phyloP scores from a whole-genome alignment of 2,888 invertebrate genomes.

The Galerucella nymphaeae region DNA sequence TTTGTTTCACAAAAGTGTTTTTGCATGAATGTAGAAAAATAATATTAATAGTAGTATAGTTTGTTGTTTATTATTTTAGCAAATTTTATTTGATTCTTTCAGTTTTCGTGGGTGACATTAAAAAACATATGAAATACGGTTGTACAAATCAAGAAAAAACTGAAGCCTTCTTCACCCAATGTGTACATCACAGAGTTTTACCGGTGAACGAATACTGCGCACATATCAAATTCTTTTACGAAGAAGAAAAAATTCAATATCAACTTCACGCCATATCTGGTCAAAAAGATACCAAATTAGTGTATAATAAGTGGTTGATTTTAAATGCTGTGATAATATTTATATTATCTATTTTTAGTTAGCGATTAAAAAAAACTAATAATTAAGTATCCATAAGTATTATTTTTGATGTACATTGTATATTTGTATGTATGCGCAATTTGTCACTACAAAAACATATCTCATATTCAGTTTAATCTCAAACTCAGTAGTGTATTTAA shows the following conservation, averaged over 20 bases:
- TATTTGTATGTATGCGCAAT: no score
- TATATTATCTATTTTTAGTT: neutral
- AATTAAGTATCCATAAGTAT: no score
- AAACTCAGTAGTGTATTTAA: neutral
- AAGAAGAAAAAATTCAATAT: constrained; percentile 15
- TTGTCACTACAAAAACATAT: no score
- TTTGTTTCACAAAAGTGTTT: no score
- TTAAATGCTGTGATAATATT: neutral
- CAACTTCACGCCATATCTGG: constrained; percentile 2
- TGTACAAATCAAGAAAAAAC: neutral
- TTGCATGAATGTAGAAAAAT: no score
- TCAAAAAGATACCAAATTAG: neutral
- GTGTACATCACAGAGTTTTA: neutral
- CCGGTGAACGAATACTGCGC: neutral
- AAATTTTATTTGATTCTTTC: neutral
- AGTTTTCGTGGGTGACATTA: neutral
- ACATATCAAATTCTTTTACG: neutral
- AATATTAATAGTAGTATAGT: no score
- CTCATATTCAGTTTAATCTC: neutral
- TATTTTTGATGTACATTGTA: no score
- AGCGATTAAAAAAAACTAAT: no score
- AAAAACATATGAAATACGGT: neutral
- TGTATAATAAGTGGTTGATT: neutral
- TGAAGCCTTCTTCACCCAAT: neutral
- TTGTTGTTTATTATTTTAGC: no score